These are phyloP conservation scores for Neotoxoptera formosana DNA, from an alignment of 1,140 invertebrate genomes.

Conservation along the genomic window DNA sequence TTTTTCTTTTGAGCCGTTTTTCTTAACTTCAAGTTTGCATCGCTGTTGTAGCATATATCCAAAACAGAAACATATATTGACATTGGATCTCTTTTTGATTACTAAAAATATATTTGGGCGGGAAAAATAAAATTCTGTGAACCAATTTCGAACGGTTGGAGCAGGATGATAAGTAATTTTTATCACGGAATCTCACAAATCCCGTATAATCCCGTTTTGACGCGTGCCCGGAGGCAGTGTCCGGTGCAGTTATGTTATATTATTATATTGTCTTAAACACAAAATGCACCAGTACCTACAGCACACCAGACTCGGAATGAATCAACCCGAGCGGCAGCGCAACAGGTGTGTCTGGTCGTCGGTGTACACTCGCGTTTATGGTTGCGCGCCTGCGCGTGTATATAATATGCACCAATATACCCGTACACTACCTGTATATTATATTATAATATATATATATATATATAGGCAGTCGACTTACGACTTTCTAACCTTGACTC, in stretches of 20 bases:
- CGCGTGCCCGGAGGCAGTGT: neutral
- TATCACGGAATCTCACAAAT: neutral
- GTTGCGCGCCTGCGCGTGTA: neutral
- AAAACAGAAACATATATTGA: too few species aligned
- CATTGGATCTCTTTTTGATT: too few species aligned
- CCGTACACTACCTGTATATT: neutral
- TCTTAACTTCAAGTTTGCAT: too few species aligned
- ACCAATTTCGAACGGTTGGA: neutral
- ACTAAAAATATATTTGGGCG: too few species aligned
- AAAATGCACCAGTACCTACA: neutral
- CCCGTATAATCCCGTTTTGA: neutral
- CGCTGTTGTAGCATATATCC: too few species aligned
- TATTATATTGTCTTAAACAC: neutral
- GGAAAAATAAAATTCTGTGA: too few species aligned
- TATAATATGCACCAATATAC: neutral
- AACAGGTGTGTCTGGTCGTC: conserved; percentile 17
- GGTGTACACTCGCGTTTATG: neutral
- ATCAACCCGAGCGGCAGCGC: neutral
- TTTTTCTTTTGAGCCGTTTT: too few species aligned
- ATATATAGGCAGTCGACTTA: neutral
- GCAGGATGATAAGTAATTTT: neutral
- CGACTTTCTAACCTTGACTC: conserved; percentile 55
- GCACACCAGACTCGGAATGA: neutral
- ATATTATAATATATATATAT: neutral
- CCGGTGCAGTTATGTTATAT: neutral